Conservation (phyloP, 2,797 vertebrate species). For the Mionectes olivaceus region DNA sequence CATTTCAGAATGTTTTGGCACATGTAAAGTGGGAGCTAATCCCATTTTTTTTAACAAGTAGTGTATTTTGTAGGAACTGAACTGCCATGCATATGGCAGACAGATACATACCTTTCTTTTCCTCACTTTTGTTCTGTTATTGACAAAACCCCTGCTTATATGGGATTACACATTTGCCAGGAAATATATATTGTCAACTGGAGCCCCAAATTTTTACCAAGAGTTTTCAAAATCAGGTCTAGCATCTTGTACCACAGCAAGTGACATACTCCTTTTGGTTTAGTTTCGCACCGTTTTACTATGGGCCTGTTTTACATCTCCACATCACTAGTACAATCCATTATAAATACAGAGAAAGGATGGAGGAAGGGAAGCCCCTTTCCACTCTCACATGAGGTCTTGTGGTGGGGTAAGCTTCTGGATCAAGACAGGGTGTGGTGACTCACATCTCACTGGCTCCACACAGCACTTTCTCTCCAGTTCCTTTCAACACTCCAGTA, state of each 20-base stretch:
- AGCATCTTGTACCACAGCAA: neutral
- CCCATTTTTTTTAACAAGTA: neutral
- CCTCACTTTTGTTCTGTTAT: neutral
- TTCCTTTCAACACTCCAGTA: neutral
- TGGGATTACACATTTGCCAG: neutral
- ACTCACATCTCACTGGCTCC: neutral
- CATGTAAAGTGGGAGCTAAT: neutral
- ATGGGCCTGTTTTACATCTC: neutral
- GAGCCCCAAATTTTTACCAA: neutral
- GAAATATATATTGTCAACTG: neutral
- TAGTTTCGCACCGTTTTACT: neutral
- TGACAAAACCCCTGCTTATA: neutral
- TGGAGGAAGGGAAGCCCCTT: neutral
- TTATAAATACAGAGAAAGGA: neutral
- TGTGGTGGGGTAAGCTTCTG: neutral
- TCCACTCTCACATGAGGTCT: neutral
- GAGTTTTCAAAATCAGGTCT: neutral
- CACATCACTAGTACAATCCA: neutral
- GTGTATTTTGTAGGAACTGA: neutral
- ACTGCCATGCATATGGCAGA: neutral
- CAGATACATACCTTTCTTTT: neutral
- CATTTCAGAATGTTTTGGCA: constrained; percentile 20
- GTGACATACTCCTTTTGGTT: neutral
- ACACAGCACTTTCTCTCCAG: neutral
- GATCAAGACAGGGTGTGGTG: neutral